Percentiles rank a stretch among this genome's conserved stretches.
phyloP scores from a whole-genome alignment of 2,797 vertebrate species.

The Garrulus glandarius region DNA sequence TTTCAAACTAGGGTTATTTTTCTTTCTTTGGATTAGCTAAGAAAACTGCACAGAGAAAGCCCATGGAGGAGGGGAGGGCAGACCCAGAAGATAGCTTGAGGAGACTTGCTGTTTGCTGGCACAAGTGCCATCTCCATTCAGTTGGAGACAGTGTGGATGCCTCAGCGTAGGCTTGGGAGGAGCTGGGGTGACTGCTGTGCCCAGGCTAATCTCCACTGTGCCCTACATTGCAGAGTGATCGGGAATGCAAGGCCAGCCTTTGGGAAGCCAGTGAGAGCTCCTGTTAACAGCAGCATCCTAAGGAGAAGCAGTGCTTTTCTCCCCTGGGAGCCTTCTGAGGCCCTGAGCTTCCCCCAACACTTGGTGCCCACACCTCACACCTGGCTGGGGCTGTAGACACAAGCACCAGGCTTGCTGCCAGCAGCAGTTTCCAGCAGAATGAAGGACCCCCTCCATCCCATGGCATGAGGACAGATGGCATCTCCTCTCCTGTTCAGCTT shows the following conservation, averaged over 20 bases:
- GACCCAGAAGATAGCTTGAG: not conserved
- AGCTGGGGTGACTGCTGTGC: not conserved
- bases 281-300: not conserved
- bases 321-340: not conserved
- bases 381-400: not conserved
- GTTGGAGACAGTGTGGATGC: not conserved
- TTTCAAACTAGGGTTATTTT: slow-evolving; percentile 33
- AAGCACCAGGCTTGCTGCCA: not conserved
- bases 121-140: not conserved
- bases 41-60: not conserved
- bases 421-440: not conserved
- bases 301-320: not conserved
- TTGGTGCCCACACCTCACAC: rapidly evolving
- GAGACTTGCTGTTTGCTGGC: not conserved
- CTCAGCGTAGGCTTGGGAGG: not conserved
- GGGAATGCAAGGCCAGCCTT: not conserved
- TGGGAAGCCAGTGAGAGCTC: not conserved
- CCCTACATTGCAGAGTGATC: not conserved
- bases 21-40: slow-evolving; percentile 9
- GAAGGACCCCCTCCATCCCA: not conserved
- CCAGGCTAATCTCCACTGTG: not conserved
- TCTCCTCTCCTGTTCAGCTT: not conserved
- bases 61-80: not conserved
- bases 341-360: not conserved
- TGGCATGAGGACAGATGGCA: not conserved